Conservation (phyloP, 2,797 vertebrate genomes). For the Enteromius mattozi region DNA sequence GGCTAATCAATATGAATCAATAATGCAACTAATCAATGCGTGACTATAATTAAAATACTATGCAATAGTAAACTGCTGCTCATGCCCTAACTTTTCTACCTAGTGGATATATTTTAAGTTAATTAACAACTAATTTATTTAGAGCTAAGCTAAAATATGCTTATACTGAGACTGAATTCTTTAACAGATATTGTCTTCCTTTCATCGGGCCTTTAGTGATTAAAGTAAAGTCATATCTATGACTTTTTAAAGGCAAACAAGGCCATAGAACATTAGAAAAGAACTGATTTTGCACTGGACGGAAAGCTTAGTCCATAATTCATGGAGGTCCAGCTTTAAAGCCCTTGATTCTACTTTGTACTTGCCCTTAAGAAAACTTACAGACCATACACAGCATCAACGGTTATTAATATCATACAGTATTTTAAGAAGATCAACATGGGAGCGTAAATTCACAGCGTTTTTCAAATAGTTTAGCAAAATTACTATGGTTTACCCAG, state of each 20-base stretch:
- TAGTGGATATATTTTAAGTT: constrained; percentile 17
- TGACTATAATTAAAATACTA: constrained; percentile 29
- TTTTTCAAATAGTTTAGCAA: background rate
- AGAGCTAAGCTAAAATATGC: constrained; percentile 10
- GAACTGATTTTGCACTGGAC: background rate
- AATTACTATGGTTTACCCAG: background rate
- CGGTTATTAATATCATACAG: background rate
- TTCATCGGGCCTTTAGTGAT: background rate
- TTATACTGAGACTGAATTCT: background rate
- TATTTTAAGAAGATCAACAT: constrained; percentile 5
- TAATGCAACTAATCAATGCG: constrained; percentile 31
- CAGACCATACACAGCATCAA: background rate
- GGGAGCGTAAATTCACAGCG: background rate
- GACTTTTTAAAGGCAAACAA: constrained; percentile 12
- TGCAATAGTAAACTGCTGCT: background rate
- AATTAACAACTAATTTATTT: constrained; percentile 35
- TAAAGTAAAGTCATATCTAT: constrained; percentile 16
- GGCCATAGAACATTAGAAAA: constrained; percentile 15
- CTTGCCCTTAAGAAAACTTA: background rate
- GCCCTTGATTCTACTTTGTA: constrained; percentile 13
- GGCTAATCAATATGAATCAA: constrained; percentile 24
- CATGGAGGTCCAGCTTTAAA: constrained; percentile 33
- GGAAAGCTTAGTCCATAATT: constrained; percentile 29
- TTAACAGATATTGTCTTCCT: constrained; percentile 8
- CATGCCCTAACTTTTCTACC: background rate